Evolutionary conservation across 2,113 vertebrate genomes (phyloP), one percentile per base, ranked within the genome.

Genomic region (Vimba vimba): DNA sequence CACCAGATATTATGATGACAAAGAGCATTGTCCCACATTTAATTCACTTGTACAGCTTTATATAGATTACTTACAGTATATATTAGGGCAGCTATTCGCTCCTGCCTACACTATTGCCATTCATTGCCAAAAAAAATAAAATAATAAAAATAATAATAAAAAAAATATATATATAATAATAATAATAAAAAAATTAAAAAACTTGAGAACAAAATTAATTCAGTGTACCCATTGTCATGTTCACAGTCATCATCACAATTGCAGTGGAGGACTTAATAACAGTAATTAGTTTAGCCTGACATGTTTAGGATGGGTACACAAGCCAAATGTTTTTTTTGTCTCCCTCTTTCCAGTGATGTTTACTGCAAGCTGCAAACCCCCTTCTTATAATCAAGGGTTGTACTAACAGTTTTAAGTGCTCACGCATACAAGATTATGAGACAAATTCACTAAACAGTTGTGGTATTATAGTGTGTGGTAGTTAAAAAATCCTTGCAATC

Each of bases 271-370:
- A 86, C 85, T 84, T 86, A 87, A 89, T 85, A 86, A 90, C 71
- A 85, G 78, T 86, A 79, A 88, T 86, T 86, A 87, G 50, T 82
- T 88, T 43, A 77, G 55, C 47, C 62, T 89, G 85, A 80, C 66
- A 84, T 30, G 76, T 79, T 84, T 80, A 39, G 82, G 39, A 79
- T 33, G 47, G 81, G 52, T 33, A 84, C 33, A 25, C 50, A 47
- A 74, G 50, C 57, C 45, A 64, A 79, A 73, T 23, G 64, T 64
- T 21, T 59, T 69, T 73, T 33, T 83, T 2, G 15, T 59, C 47
- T 73, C 25, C 79, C 0, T 69, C 21, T 77, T 25, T 82, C 25
- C 23, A 74, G 50, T 74, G 68, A 86, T 69, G 55, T 59, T 59
- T 66, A 78, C 52, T 68, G 83, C 57, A 68, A 62, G 25, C 15